These are phyloP conservation scores for Habrosyne pyritoides DNA, from an alignment of 2,888 invertebrate genomes.

Conservation along the genomic window DNA sequence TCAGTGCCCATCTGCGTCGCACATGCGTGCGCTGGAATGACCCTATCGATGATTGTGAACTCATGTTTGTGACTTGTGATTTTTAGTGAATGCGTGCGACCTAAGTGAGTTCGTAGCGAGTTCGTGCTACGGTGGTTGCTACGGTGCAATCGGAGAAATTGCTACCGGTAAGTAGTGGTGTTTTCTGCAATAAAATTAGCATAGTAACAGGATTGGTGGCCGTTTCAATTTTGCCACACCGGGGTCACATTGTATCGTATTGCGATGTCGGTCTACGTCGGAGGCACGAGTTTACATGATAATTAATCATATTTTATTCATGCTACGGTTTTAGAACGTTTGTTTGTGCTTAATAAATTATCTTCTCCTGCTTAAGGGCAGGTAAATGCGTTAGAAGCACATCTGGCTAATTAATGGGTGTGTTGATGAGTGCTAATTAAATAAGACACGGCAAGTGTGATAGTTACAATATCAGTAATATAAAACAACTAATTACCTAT, in stretches of 20 bases:
- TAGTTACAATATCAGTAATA: no score
- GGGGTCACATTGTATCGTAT: conserved; percentile 5
- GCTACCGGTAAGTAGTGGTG: conserved; percentile 64
- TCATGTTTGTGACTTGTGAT: conserved; percentile 69
- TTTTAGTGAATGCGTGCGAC: conserved; percentile 46
- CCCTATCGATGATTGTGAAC: conserved; percentile 51
- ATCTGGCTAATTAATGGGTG: not conserved
- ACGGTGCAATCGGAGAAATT: conserved; percentile 47
- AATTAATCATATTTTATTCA: conserved; percentile 30
- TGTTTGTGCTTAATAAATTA: conserved; percentile 21
- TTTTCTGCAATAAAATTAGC: conserved; percentile 57
- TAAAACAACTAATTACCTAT: no score
- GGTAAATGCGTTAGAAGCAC: conserved; percentile 13
- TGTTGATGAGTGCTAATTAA: not conserved
- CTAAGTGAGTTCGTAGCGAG: conserved; percentile 60
- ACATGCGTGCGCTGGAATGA: conserved; percentile 62
- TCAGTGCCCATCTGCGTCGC: conserved; percentile 44
- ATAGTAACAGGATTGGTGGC: conserved; percentile 35
- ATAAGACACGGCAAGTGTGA: not conserved
- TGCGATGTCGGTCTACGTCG: conserved; percentile 1
- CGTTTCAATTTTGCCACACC: not conserved
- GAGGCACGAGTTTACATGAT: conserved; percentile 7
- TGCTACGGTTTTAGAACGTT: conserved; percentile 20
- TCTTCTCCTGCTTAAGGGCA: conserved; percentile 17
- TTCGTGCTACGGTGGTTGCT: conserved; percentile 42